These are phyloP conservation scores for Theocolax elegans DNA, from an alignment of 1,140 invertebrate species.

Conservation along the genomic window DNA sequence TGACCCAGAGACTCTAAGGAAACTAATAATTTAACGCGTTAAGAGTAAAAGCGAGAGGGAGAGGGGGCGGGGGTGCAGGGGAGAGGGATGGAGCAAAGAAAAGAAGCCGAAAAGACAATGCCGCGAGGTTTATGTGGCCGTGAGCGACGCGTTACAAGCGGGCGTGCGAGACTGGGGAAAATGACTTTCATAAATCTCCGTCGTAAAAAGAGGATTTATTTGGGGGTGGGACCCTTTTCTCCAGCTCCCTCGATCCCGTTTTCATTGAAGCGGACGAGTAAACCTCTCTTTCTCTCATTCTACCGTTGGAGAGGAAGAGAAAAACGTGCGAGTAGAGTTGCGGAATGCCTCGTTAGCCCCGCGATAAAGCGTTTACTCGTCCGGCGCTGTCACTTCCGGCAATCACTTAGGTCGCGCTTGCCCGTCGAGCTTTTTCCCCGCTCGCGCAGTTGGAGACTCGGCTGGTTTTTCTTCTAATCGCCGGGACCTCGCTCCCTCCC, in stretches of 20 bases:
- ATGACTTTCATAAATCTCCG: constrained; percentile 66
- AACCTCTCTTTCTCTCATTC: neutral
- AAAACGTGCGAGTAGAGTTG: constrained; percentile 38
- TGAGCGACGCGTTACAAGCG: neutral
- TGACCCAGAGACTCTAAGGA: no score
- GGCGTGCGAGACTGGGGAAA: constrained; percentile 36
- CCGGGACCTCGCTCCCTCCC: neutral
- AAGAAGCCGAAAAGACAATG: constrained; percentile 17
- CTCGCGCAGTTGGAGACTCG: neutral
- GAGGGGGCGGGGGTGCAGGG: neutral
- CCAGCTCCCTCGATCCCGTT: constrained; percentile 47
- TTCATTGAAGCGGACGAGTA: constrained; percentile 49
- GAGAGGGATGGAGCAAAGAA: neutral
- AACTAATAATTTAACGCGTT: no score
- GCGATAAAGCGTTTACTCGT: constrained; percentile 61
- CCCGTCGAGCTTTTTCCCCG: constrained; percentile 28
- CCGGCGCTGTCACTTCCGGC: constrained; percentile 59
- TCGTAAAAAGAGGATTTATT: constrained; percentile 66
- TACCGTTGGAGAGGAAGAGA: neutral
- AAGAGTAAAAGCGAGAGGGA: no score
- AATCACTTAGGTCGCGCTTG: constrained; percentile 55
- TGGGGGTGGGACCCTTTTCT: constrained; percentile 28
- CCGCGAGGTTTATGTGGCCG: constrained; percentile 6
- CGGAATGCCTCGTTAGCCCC: constrained; percentile 59
- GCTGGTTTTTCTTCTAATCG: constrained; percentile 40